Base-by-base conservation (phyloP, 2,888 invertebrate species). In the Drosophila phalerata region DNA sequence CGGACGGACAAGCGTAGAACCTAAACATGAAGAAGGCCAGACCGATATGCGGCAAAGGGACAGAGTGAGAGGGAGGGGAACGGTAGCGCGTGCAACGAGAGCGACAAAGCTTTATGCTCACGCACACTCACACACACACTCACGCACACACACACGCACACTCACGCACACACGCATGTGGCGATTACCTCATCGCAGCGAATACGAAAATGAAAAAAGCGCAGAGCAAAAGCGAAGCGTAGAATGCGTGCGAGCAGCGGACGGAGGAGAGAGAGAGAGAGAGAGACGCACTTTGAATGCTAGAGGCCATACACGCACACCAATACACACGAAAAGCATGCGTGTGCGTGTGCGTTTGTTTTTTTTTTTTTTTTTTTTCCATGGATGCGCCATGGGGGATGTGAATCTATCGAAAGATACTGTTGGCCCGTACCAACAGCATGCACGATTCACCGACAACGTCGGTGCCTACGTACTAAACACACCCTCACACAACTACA, bases 101-200 rank as follows among this genome's bases (percentile, higher is more conserved):
- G 79, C 74, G 77, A 65, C 77, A 70, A 74, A 80, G 74, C 77
- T 84, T 73, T 76, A 69, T 70, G 81, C 75, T 77, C 82, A 85
- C 79, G 74, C 82, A 77, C 62, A 65, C 47, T 53, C 48, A 37
- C 40, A 19, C 42, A 62, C 64, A 38, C 62, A 63, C 60, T 42
- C 43, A 42, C 62, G 62, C 22, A 25, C 15, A 19, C 15, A 48
- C 37, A 49, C 48, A 52, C 60, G 47, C 42, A 40, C 32, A 25
- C 34, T n/a, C 57, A 52, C 58, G 47, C 61, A 52, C 67, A 67
- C 49, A 78, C 81, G 69, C 71, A 78, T 80, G 71, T 77, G 62
- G 80, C 69, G 87, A 87, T 85, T 85, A 85, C 85, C 87, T 85
- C 85, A 85, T 85, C 85, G 87, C 84, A 77, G 69, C 76, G 79